phyloP scores from a whole-genome alignment of 2,797 vertebrate genomes.

The Chloroceryle inda region DNA sequence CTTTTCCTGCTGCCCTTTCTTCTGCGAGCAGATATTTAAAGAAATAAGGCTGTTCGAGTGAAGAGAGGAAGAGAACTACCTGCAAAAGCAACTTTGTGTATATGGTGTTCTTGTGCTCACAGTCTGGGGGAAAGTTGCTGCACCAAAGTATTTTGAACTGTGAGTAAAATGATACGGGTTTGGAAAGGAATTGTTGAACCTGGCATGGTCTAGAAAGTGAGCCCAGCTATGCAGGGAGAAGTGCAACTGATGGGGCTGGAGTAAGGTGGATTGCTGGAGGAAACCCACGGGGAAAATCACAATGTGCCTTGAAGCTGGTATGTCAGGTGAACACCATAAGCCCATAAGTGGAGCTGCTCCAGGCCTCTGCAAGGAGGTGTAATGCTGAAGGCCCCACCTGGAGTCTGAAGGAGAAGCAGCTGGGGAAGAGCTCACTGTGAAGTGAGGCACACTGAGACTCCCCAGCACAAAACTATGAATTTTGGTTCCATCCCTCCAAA shows the following conservation, averaged over 20 bases:
- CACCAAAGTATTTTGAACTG: background rate
- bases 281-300: background rate
- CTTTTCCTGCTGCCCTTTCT: background rate
- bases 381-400: background rate
- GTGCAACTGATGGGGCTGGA: background rate
- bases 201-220: background rate
- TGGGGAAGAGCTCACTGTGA: background rate
- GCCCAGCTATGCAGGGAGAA: background rate
- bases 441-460: fast-evolving
- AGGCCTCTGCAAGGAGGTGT: background rate
- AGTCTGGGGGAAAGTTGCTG: background rate
- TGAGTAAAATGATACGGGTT: background rate
- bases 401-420: background rate
- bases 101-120: background rate
- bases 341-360: background rate
- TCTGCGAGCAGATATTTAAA: background rate
- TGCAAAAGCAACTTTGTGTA: background rate
- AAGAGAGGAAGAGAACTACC: background rate
- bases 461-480: background rate
- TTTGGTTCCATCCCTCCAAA: background rate
- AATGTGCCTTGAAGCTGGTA: background rate
- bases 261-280: background rate
- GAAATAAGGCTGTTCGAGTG: background rate
- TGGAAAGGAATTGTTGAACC: background rate
- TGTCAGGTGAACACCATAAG: background rate